Base-by-base conservation (phyloP, 2,888 invertebrate species). In the Drosophila buzzatii region DNA sequence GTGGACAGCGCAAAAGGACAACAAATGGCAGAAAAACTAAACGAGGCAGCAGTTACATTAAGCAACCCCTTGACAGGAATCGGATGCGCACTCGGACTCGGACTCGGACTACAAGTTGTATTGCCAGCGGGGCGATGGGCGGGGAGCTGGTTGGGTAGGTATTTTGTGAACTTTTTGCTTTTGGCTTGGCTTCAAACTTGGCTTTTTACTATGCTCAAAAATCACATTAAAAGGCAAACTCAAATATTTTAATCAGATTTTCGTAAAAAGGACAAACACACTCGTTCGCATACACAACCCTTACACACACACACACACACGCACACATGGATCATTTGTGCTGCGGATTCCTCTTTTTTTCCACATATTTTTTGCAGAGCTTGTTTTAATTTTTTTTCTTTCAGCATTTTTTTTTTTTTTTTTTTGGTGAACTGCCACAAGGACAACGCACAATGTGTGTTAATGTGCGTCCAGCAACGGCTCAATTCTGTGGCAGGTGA, bases 201-300 rank as follows among this genome's bases (percentile, higher is more conserved):
- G 85, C 85, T 90, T 90, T 87, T 87, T 88, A 89, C 89, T 90
- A 89, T 90, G 90, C 87, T 89, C 89, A 91, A 89, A 91, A 91
- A 91, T 91, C 91, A 91, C 92, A 92, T 91, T 92, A 92, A 91
- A 91, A 91, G 90, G 91, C 91, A 91, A 91, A 88, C 91, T 92
- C 90, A 91, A 91, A 91, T 90, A 91, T 91, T 91, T 91, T 91
- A 91, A 91, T 91, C 92, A 91, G 92, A 91, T 91, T 92, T 91
- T 85, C 87, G 81, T 81, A 86, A 84, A 81, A 83, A 82, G 89
- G 80, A 87, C 85, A 82, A 82, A 74, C 78, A 76, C 79, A 76
- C 75, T 59, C 70, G 59, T 70, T 39, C 56, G 68, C 73, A 76
- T 62, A 76, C 72, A 51, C 59, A 57, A 57, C 56, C 56, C 57